Percentiles rank a stretch among this genome's conserved stretches.
phyloP scores from a whole-genome alignment of 2,888 invertebrate genomes.

The Lacanobia oleracea region DNA sequence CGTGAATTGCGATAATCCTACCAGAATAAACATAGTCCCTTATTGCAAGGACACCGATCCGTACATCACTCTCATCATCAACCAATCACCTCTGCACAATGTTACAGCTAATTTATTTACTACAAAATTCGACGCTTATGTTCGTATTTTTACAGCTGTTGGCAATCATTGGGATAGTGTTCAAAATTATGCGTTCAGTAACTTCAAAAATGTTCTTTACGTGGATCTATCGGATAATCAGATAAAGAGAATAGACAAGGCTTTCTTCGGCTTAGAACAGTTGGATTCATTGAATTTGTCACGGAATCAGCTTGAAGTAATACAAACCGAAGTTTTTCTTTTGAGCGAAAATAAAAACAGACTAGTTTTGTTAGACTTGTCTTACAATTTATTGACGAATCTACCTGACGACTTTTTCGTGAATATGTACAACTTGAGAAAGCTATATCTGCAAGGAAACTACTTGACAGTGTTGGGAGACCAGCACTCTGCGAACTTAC shows the following conservation, averaged over 20 bases:
- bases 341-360: conserved; percentile 26
- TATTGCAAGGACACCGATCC: conserved; percentile 30
- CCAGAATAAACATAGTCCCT: conserved; percentile 18
- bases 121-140: conserved; percentile 28
- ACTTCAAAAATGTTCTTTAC: conserved; percentile 53
- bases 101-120: conserved; percentile 28
- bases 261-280: conserved; percentile 52
- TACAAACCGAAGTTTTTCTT: conserved; percentile 46
- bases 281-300: conserved; percentile 58
- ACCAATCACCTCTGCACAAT: conserved; percentile 21
- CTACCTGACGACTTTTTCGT: conserved; percentile 44
- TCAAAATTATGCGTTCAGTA: conserved; percentile 45
- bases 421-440: conserved; percentile 44
- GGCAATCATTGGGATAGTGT: conserved; percentile 47
- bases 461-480: conserved; percentile 32
- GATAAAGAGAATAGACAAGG: conserved; percentile 38
- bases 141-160: conserved; percentile 42
- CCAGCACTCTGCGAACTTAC: conserved; percentile 21
- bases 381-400: conserved; percentile 52
- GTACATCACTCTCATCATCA: conserved; percentile 49
- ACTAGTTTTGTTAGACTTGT: conserved; percentile 54
- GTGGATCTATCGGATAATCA: conserved; percentile 56
- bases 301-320: conserved; percentile 42
- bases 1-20: conserved; percentile 37
- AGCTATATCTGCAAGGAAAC: conserved; percentile 59